These are phyloP conservation scores for Arion vulgaris DNA, from an alignment of 1,140 invertebrate species.

Conservation along the genomic window DNA sequence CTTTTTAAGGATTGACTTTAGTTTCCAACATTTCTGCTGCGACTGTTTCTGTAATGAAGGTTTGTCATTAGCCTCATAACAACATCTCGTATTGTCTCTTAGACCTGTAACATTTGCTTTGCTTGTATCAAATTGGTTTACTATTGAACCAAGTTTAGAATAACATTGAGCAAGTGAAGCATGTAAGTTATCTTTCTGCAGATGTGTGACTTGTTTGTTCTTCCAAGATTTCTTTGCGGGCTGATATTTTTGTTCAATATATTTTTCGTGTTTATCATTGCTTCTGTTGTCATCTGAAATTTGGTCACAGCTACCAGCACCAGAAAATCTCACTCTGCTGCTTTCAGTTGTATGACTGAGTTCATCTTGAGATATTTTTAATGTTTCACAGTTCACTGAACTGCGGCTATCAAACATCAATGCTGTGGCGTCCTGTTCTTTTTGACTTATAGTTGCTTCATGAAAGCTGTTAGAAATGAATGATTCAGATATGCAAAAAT, in stretches of 20 bases:
- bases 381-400: not conserved
- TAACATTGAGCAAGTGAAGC: not conserved
- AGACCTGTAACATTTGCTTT: no score
- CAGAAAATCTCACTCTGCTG: not conserved
- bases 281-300: not conserved
- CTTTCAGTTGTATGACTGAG: not conserved
- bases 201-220: no score
- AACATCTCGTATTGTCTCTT: no score
- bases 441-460: no score
- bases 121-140: not conserved
- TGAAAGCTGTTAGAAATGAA: not conserved
- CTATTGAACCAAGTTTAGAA: not conserved
- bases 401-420: not conserved
- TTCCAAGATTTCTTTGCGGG: not conserved
- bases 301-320: not conserved
- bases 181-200: not conserved
- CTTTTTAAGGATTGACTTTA: not conserved
- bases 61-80: no score
- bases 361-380: not conserved
- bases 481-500: not conserved
- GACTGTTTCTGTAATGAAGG: not conserved
- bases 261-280: not conserved
- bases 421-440: not conserved
- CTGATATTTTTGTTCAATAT: not conserved
- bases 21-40: not conserved